These are phyloP conservation scores for Odocoileus hemionus DNA, from an alignment of 2,113 vertebrate species.

Conservation along the genomic window DNA sequence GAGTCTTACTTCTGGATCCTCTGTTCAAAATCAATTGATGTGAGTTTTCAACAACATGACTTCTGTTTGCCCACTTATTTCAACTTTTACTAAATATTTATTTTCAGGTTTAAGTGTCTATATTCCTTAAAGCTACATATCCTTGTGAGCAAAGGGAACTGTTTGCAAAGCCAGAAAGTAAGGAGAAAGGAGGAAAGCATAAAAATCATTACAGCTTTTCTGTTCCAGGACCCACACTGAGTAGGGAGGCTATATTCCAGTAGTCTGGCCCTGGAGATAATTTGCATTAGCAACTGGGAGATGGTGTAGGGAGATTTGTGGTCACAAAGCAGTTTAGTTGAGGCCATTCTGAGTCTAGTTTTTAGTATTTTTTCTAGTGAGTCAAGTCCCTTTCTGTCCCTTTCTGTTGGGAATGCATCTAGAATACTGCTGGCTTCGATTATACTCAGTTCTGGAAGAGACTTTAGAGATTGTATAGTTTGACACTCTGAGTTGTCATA, in stretches of 20 bases:
- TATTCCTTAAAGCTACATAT: conserved; percentile 26
- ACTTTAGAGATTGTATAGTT: background rate
- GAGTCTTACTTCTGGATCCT: background rate
- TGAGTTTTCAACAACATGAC: background rate
- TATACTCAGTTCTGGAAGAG: background rate
- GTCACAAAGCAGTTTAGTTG: background rate
- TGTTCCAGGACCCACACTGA: background rate
- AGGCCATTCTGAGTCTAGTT: background rate
- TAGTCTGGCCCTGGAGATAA: background rate
- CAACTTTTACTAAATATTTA: background rate
- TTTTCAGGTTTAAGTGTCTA: background rate
- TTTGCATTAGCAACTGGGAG: background rate
- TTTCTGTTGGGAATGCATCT: background rate
- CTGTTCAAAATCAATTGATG: background rate
- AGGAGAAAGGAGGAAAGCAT: background rate
- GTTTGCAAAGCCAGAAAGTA: background rate
- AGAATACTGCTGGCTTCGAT: background rate
- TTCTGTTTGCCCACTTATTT: background rate
- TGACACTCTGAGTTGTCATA: background rate
- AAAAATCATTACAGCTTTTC: background rate
- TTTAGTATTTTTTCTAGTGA: background rate
- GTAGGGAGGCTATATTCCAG: background rate
- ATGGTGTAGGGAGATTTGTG: background rate
- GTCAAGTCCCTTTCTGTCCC: background rate
- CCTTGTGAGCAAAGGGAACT: background rate